phyloP scores from a whole-genome alignment of 2,888 invertebrate species.

The Argyra leucocephala region DNA sequence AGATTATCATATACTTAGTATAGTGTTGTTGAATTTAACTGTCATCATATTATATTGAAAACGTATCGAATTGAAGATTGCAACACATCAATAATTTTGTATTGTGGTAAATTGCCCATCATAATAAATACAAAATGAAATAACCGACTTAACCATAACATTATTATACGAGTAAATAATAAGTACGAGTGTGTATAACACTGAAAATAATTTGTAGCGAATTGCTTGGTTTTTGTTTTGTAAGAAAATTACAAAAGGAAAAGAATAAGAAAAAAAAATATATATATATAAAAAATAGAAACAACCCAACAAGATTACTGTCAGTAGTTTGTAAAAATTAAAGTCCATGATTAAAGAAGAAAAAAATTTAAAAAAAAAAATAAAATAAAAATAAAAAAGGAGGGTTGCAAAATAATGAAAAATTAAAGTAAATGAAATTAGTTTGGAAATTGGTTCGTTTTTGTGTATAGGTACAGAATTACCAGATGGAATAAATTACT shows the following conservation, averaged over 20 bases:
- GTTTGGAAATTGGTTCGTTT: too few relatives aligned
- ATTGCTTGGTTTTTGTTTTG: constrained; percentile 18
- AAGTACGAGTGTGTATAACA: too few relatives aligned
- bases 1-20: too few relatives aligned
- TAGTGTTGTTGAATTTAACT: not conserved
- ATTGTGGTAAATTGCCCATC: constrained; percentile 6
- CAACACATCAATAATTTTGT: not conserved
- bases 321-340: not conserved
- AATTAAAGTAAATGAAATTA: too few relatives aligned
- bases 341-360: not conserved
- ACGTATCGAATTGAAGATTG: constrained; percentile 2
- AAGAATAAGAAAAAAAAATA: too few relatives aligned
- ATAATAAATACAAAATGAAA: not conserved
- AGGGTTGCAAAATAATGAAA: constrained; percentile 31
- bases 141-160: not conserved
- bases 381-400: constrained; percentile 17
- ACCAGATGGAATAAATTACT: too few relatives aligned
- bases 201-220: constrained; percentile 18
- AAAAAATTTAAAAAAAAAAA: constrained; percentile 18
- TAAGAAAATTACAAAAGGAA: not conserved
- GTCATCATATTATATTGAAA: not conserved
- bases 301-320: not conserved
- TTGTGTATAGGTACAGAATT: too few relatives aligned
- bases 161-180: too few relatives aligned
- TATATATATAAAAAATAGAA: not conserved